phyloP scores from a whole-genome alignment of 2,888 invertebrate genomes.

The Nephrotoma appendiculata region DNA sequence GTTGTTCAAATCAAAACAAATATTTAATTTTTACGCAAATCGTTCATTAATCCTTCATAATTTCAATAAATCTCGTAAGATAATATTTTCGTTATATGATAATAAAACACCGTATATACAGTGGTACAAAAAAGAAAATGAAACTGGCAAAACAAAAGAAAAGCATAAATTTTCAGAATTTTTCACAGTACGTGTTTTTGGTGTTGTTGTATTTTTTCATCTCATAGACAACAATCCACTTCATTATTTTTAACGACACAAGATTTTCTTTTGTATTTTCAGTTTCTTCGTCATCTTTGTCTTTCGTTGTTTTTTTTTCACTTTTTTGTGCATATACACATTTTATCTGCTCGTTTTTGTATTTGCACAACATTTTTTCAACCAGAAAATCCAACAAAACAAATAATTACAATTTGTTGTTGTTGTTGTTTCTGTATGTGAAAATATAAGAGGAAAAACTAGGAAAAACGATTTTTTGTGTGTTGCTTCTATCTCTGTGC shows the following conservation, averaged over 20 bases:
- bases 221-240: neutral
- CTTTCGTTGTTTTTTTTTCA: neutral
- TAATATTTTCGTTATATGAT: neutral
- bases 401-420: conserved; percentile 1
- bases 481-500: neutral
- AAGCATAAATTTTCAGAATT: neutral
- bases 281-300: neutral
- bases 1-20: too few relatives aligned
- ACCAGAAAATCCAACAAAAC: conserved; percentile 1
- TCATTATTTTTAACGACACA: conserved; percentile 4
- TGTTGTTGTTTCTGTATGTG: neutral
- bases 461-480: neutral
- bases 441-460: neutral
- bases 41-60: neutral
- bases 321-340: neutral
- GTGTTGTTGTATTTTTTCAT: neutral
- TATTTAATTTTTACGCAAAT: too few relatives aligned
- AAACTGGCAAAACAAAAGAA: neutral
- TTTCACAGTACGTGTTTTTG: neutral
- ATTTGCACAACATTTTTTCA: conserved; percentile 1
- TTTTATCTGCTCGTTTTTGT: neutral
- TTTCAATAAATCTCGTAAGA: neutral
- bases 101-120: neutral
- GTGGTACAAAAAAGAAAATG: neutral
- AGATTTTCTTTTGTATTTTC: neutral